Evolutionary conservation across 2,113 vertebrate species (phyloP).

Genomic region (Planiliza haematocheilus): DNA sequence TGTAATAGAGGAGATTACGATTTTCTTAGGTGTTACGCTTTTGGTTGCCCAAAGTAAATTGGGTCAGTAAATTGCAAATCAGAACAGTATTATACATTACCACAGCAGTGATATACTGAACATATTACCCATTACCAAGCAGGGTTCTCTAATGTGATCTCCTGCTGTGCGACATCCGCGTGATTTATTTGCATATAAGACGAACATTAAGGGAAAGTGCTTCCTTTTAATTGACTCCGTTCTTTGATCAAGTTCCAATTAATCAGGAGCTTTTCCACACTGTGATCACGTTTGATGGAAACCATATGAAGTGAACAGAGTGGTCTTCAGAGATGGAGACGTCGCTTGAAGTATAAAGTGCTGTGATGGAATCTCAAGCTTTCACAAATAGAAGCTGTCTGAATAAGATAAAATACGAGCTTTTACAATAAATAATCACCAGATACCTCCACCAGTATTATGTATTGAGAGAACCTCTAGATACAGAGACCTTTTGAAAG

Average conservation of each 20-base stretch:
- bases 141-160: background rate
- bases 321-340: too few species aligned
- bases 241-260: slow-evolving; percentile 21
- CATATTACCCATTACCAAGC: slow-evolving; percentile 9
- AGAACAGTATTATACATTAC: background rate
- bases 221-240: slow-evolving; percentile 10
- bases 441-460: background rate
- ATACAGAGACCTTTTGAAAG: background rate
- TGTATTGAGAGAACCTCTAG: background rate
- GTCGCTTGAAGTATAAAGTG: background rate
- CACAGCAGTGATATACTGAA: background rate
- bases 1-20: too few species aligned
- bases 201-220: slow-evolving; percentile 6
- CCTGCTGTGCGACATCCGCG: slow-evolving; percentile 30
- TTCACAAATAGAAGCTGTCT: background rate
- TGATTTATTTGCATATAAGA: slow-evolving; percentile 9
- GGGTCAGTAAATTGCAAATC: background rate
- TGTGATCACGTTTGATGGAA: slow-evolving; percentile 14
- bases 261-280: background rate
- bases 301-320: background rate
- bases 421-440: too few species aligned
- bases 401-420: too few species aligned
- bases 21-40: too few species aligned
- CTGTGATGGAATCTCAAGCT: background rate
- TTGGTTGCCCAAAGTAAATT: background rate